A percentile compares a stretch with the other conserved stretches of the same genome.
These are phyloP conservation scores for Carterocephalus palaemon DNA, from an alignment of 2,888 invertebrate genomes.

Conservation along the genomic window DNA sequence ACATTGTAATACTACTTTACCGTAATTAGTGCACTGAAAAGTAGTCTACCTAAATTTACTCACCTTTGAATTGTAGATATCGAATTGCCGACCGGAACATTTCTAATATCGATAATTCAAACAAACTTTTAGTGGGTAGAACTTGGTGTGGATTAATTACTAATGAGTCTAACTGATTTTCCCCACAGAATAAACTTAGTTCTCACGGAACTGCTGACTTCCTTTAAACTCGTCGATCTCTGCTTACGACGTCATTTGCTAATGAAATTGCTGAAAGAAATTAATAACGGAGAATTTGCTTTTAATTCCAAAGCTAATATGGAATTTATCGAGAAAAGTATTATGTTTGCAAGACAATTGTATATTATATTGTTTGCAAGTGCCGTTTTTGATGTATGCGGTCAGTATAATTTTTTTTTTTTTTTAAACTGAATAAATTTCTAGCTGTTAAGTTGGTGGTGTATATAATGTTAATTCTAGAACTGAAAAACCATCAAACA, in stretches of 20 bases:
- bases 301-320: conserved; percentile 32
- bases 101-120: conserved; percentile 11
- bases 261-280: conserved; percentile 38
- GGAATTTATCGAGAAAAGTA: conserved; percentile 37
- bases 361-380: conserved; percentile 35
- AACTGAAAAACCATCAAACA: too few relatives aligned
- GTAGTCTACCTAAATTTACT: too few relatives aligned
- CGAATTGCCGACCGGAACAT: too few relatives aligned
- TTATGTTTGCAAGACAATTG: conserved; percentile 37
- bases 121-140: conserved; percentile 14
- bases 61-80: too few relatives aligned
- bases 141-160: conserved; percentile 17
- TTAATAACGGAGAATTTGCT: conserved; percentile 41
- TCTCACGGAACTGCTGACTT: conserved; percentile 45
- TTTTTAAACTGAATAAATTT: too few relatives aligned
- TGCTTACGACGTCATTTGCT: conserved; percentile 39
- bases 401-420: conserved; percentile 33
- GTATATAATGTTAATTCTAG: too few relatives aligned
- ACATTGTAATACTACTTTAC: too few relatives aligned
- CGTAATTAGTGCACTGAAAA: too few relatives aligned
- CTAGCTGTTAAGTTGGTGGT: too few relatives aligned
- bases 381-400: conserved; percentile 36
- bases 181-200: conserved; percentile 46
- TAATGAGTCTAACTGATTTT: conserved; percentile 28
- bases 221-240: conserved; percentile 45